Conservation (phyloP, 2,113 vertebrate species). For the Syngnathus typhle region DNA sequence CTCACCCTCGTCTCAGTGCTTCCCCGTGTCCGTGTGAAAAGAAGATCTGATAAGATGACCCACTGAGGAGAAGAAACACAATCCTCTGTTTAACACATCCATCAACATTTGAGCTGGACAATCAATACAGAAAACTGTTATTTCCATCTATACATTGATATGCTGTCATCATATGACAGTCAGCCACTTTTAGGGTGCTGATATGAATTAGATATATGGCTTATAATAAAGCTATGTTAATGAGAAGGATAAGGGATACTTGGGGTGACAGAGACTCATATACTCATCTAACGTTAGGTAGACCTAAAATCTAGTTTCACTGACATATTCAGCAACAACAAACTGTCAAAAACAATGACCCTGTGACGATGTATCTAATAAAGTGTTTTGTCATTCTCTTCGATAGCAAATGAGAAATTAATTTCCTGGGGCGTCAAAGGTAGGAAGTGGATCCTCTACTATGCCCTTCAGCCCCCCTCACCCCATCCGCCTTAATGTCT, state of each 20-base stretch:
- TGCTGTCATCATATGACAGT: constrained; percentile 12
- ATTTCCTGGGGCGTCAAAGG: constrained; percentile 35
- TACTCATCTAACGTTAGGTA: neutral
- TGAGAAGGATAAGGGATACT: constrained; percentile 44
- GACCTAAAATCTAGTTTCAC: neutral
- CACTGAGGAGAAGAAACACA: constrained; percentile 38
- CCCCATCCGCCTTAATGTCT: constrained; percentile 5
- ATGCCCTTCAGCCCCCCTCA: neutral
- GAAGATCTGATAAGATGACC: constrained; percentile 45
- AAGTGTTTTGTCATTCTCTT: neutral
- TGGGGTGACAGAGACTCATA: neutral
- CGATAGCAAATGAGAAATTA: constrained; percentile 9
- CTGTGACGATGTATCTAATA: neutral
- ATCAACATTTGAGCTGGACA: constrained; percentile 37
- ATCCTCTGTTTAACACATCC: constrained; percentile 28
- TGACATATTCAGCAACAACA: neutral
- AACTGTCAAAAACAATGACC: neutral
- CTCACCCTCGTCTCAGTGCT: constrained; percentile 29
- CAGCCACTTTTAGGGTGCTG: constrained; percentile 11
- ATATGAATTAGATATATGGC: constrained; percentile 23
- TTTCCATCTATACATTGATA: constrained; percentile 18
- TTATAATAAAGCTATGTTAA: constrained; percentile 57
- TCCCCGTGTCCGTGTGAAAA: constrained; percentile 26
- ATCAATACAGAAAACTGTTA: constrained; percentile 39
- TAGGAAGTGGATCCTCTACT: constrained; percentile 44